Evolutionary conservation across 2,888 invertebrate genomes (phyloP).

Genomic region (Amblyjoppa fuscipennis): DNA sequence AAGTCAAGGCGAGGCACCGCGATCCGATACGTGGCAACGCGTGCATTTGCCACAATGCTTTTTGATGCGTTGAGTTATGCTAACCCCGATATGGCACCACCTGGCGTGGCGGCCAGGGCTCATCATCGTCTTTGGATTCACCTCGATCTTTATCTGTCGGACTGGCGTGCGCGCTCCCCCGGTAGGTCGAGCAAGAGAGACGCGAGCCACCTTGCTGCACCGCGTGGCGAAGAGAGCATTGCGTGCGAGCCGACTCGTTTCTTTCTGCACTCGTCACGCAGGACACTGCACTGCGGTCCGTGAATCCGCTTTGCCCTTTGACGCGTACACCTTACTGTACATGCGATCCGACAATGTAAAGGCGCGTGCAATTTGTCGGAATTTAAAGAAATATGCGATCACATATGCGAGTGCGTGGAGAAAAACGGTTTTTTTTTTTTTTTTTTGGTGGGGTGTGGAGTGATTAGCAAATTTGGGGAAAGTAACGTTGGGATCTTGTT

Average conservation of each 20-base stretch:
- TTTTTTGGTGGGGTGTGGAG: too few species aligned
- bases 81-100: slow-evolving; percentile 59
- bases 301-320: slow-evolving; percentile 1
- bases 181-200: background rate
- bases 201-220: background rate
- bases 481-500: background rate
- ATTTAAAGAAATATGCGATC: too few species aligned
- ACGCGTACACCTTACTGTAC: background rate
- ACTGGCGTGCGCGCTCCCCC: background rate
- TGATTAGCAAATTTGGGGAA: too few species aligned
- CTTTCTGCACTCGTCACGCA: slow-evolving; percentile 10
- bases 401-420: too few species aligned
- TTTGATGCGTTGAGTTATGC: slow-evolving; percentile 28
- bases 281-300: background rate
- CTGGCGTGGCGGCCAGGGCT: slow-evolving; percentile 41
- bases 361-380: background rate
- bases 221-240: slow-evolving; percentile 2
- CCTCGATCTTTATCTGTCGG: slow-evolving; percentile 43
- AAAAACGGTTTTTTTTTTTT: too few species aligned
- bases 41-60: slow-evolving; percentile 38
- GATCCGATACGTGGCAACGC: slow-evolving; percentile 30
- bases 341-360: slow-evolving; percentile 3
- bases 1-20: slow-evolving; percentile 71
- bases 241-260: slow-evolving; percentile 8
- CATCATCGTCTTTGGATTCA: slow-evolving; percentile 51